Evolutionary conservation across 2,113 vertebrate species (phyloP).

Genomic region (Nothocercus julius): DNA sequence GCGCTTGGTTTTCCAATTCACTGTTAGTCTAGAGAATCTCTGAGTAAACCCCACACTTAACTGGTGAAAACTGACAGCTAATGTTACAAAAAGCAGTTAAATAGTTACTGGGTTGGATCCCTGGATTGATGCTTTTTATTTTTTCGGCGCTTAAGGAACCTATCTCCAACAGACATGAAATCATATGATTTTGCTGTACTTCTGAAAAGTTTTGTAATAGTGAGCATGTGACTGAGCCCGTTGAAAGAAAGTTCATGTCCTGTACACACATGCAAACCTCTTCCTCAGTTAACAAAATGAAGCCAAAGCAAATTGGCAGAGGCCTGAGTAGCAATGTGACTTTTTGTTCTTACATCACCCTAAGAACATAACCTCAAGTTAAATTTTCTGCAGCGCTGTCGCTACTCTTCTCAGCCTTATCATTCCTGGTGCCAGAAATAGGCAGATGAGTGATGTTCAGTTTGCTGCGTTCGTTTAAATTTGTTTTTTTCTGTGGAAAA

Average conservation of each 20-base stretch:
- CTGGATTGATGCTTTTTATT: slow-evolving; percentile 19
- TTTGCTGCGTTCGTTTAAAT: background rate
- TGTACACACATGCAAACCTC: slow-evolving; percentile 47
- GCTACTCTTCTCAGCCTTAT: slow-evolving; percentile 47
- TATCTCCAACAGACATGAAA: slow-evolving; percentile 62
- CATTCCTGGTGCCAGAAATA: slow-evolving; percentile 39
- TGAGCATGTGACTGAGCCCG: slow-evolving; percentile 64
- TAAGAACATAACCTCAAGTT: slow-evolving; percentile 53
- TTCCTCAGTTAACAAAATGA: slow-evolving; percentile 40
- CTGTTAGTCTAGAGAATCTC: slow-evolving; percentile 25
- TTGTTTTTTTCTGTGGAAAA: slow-evolving; percentile 14
- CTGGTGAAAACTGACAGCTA: background rate
- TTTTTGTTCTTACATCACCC: slow-evolving; percentile 51
- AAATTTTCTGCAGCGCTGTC: slow-evolving; percentile 53
- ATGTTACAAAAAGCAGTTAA: slow-evolving; percentile 2
- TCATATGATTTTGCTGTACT: slow-evolving; percentile 65
- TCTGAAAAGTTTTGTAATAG: slow-evolving; percentile 65
- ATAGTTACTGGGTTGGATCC: background rate
- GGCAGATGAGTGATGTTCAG: slow-evolving; percentile 47
- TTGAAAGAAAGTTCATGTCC: slow-evolving; percentile 74
- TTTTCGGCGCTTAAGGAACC: slow-evolving; percentile 39
- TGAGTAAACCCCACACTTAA: background rate
- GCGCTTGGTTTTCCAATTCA: slow-evolving; percentile 30
- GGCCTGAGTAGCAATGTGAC: slow-evolving; percentile 60
- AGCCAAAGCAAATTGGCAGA: slow-evolving; percentile 67